phyloP scores from a whole-genome alignment of 2,888 invertebrate species.

The Hypselothyrea guttata region DNA sequence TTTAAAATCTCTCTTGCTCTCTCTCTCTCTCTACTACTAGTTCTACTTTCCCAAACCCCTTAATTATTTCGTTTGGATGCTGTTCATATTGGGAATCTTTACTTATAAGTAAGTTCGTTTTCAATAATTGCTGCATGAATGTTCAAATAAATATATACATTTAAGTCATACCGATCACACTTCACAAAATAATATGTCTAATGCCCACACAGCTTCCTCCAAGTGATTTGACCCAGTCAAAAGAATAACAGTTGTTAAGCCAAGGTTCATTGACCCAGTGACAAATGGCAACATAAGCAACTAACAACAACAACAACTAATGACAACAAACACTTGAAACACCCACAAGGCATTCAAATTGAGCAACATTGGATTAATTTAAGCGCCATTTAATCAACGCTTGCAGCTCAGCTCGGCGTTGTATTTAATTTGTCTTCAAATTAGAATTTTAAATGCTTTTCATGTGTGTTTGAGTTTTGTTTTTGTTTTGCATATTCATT shows the following conservation, averaged over 20 bases:
- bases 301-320: conserved; percentile 21
- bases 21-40: too few relatives aligned
- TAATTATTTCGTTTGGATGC: too few relatives aligned
- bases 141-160: too few relatives aligned
- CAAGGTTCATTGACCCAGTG: conserved; percentile 53
- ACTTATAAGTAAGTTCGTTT: too few relatives aligned
- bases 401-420: conserved; percentile 61
- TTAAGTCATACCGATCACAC: background rate
- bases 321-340: conserved; percentile 11
- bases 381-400: conserved; percentile 76
- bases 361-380: conserved; percentile 58
- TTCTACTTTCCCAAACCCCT: too few relatives aligned
- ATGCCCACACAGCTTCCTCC: conserved; percentile 31
- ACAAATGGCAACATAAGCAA: conserved; percentile 1
- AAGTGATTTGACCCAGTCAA: conserved; percentile 12
- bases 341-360: conserved; percentile 53
- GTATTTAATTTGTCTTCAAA: conserved; percentile 74
- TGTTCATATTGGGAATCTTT: too few relatives aligned
- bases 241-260: conserved; percentile 48
- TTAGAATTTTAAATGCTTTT: conserved; percentile 73
- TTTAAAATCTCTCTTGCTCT: too few relatives aligned
- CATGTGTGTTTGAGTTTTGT: conserved; percentile 30
- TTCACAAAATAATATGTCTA: background rate
- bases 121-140: too few relatives aligned
- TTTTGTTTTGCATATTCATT: conserved; percentile 66